Base-by-base conservation (phyloP, 2,888 invertebrate species). In the Dendrolimus houi region DNA sequence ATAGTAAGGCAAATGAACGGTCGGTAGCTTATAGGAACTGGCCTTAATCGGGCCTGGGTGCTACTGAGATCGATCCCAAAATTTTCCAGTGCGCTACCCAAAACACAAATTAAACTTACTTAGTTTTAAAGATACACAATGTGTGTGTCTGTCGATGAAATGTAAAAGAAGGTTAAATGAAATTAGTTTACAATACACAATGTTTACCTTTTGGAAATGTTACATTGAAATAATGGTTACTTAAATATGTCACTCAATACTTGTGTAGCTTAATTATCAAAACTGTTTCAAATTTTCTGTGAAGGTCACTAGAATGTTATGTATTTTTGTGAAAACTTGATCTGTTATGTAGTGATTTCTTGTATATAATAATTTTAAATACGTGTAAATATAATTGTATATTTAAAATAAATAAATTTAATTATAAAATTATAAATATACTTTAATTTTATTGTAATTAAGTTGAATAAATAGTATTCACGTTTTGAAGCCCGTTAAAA, bases 241-340 rank as follows among this genome's bases (percentile, higher is more conserved):
- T 53, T 29, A 62, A 61, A 55, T 57, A 54, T 55, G 52, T 40
- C 41, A 54, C 10, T 52, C 9, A 13, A 55, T 52, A 55, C 17
- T 41, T 12, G 52, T 29, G 13, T 55, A 55, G 52, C 47, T 52
- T 29, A 52, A 55, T 17, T 41, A 55, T 53, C 53, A 12, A 7
- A 10, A 29, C 7, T 29, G 53, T 9, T 17, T 14, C 1, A 14
- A 9, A 17, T 53, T 17, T 29, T 53, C 53, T 8, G 17, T 17
- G 17, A 17, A 17, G 17, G 14, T 53, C 53, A 7, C 29, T 53
- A 29, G 14, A 14, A 14, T 53, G 14, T 53, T 29, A 13, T 3
- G 13, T 53, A 29, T 53, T 53, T 53, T 12, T 9, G 53, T 53
- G 53, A 12, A 10, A n/a, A 29, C 10, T 53, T 13, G 7, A 17